Percentiles rank a stretch among this genome's conserved stretches.
Evolutionary conservation across 1,140 invertebrate species (phyloP).

Genomic region (Venturia canescens): DNA sequence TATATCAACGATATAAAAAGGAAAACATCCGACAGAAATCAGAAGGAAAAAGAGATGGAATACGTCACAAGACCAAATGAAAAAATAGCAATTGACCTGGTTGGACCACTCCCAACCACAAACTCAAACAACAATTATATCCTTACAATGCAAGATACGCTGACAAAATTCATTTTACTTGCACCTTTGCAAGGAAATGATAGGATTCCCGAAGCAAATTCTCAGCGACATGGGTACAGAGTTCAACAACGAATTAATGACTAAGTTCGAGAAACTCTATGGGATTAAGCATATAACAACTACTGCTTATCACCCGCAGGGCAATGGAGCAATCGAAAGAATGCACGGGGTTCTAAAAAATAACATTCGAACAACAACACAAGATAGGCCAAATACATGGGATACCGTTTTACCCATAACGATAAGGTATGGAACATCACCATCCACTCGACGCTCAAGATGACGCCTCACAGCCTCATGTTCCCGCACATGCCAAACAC

Average conservation of each 20-base stretch:
- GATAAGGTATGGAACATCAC: not conserved
- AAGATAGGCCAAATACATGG: not conserved
- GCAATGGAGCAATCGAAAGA: not conserved
- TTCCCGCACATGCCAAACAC: not conserved
- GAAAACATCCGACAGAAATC: not conserved
- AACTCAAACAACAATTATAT: not conserved
- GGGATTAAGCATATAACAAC: not conserved
- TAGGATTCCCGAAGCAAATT: no score
- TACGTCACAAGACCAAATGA: not conserved
- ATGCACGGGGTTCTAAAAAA: not conserved
- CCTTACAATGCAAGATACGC: not conserved
- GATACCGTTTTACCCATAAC: not conserved
- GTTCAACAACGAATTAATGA: not conserved
- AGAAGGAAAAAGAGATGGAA: not conserved
- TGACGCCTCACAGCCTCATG: slow-evolving; percentile 4
- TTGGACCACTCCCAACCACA: slow-evolving; percentile 2
- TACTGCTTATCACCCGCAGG: not conserved
- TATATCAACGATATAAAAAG: not conserved
- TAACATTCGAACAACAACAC: not conserved
- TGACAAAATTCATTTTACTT: not conserved
- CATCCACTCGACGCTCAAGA: not conserved
- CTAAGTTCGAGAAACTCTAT: not conserved
- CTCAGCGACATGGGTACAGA: not conserved
- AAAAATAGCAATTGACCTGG: not conserved
- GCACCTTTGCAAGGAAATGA: not conserved